Evolutionary conservation across 2,888 invertebrate genomes (phyloP), one percentile per base, ranked within the genome.

Genomic region (Chloromyia formosa): DNA sequence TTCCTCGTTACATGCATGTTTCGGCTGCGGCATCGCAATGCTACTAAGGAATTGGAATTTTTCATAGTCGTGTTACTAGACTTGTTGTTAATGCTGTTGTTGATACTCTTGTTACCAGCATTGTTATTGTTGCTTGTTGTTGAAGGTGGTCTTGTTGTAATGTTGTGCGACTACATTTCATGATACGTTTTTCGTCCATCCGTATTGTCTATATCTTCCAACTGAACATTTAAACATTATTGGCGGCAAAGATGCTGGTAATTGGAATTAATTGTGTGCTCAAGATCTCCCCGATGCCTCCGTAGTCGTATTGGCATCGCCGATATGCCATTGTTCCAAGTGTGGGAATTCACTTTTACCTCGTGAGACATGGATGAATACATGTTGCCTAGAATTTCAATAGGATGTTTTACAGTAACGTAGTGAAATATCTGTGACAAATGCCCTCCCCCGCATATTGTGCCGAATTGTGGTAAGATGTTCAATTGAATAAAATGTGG

Each of bases 331-430:
- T 69, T 73, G 74, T 75, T 62, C 75, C 66, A 20, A 74, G 76
- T 76, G 74, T 76, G 76, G 74, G 76, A 76, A 76, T 74, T 76
- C 76, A 76, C 76, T 76, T 76, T 76, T 76, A 76, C 76, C 71
- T 74, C 61, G 60, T 61, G 61, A 16, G 64, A 64, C 54, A 23
- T 45, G 18, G 58, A 60, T 74, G 74, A 60, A 62, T 56, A 53
- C 49, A 35, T 27, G 68, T 35, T 66, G 60, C 18, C 68, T n/a
- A 69, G 54, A 35, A 45, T 45, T 66, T 66, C 45, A 45, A 20
- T 27, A 12, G 42, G 27, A 20, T 62, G 20, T 14, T 60, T 60
- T 60, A 56, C 56, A 23, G 22, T 20, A 23, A 60, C 23, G 27
- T 20, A 60, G 60, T 22, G 60, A 23, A 60, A 60, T 60, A 22